Evolutionary conservation across 2,113 vertebrate species (phyloP).

Genomic region (Condylura cristata): DNA sequence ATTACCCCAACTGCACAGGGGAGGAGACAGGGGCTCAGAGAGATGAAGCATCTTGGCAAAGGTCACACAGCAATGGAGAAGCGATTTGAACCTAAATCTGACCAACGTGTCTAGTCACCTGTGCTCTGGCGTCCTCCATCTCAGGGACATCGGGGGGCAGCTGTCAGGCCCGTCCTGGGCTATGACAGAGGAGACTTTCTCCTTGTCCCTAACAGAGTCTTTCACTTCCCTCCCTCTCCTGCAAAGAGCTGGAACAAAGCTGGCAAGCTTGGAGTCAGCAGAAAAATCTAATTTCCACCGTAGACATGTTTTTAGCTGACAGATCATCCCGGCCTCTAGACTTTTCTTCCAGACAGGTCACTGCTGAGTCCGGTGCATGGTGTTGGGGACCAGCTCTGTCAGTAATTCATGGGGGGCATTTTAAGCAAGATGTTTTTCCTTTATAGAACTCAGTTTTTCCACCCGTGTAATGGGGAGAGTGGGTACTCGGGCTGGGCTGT

Average conservation of each 20-base stretch:
- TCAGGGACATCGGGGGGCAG: not conserved
- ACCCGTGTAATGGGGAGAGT: not conserved
- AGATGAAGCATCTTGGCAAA: not conserved
- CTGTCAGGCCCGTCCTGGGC: not conserved
- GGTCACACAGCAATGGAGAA: not conserved
- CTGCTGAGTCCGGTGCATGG: not conserved
- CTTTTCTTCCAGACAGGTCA: not conserved
- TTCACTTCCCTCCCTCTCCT: not conserved
- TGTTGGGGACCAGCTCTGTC: not conserved
- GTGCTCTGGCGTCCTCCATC: not conserved
- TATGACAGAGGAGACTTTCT: not conserved
- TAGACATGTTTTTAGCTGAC: constrained; percentile 43
- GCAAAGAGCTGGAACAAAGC: constrained; percentile 42
- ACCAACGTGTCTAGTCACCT: rapidly evolving
- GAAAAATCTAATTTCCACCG: constrained; percentile 72
- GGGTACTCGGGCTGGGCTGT: rapidly evolving
- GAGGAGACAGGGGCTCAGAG: not conserved
- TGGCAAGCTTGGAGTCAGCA: constrained; percentile 58
- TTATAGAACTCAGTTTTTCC: not conserved
- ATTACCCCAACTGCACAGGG: rapidly evolving
- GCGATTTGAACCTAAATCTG: not conserved
- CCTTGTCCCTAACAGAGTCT: not conserved
- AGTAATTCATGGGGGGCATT: rapidly evolving
- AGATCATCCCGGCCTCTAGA: not conserved
- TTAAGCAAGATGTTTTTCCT: no score